Base-by-base conservation (phyloP, 30 jellyfish, hydroid and myxozoan genomes). In the Catostylus mosaicus region DNA sequence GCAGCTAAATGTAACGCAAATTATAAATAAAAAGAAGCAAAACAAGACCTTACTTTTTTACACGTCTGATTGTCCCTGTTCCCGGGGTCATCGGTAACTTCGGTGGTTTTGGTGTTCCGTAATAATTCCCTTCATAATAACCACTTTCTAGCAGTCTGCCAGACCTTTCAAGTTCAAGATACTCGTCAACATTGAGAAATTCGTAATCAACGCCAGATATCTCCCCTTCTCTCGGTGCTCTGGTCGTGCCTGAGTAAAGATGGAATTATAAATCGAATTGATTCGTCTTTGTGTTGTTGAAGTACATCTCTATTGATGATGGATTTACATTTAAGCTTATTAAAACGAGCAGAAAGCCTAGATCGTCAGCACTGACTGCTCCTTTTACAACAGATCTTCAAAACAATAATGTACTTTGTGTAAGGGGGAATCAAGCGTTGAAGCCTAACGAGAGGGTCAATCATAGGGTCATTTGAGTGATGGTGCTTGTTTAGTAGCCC, bases 61-160 rank as follows among this genome's bases (percentile, higher is more conserved):
- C 89, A 30, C 92, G 82, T 32, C 99, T 48, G 16, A 93, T 66
- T 18, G 99, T 93, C 29, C 99, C 99, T 0, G 99, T 93, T 40
- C 99, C 99, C 6, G 99, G 99, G n/a, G 99, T 93, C 99, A 93
- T 93, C 27, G 99, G 99, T 67, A 69, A 35, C 75, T 95, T 95
- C 18, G 99, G 99, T 85, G 99, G 99, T 33, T 95, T 95, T 46
- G 99, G 99, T 12, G 99, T 95, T 29, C 99, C 99, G 67, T 95
- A 95, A 60, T 89, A 95, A 60, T 95, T 95, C 18, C 96, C 96
- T 80, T 95, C 97, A 70, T 75, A 89, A 66, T 76, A 95, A 8
- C 97, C 99, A 85, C 97, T 90, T 64, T 95, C 99, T 10, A 95
- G 90, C 20, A 95, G 88, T 37, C 80, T 64, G 29, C 99, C 99